phyloP scores from a whole-genome alignment of 2,113 vertebrate species.

The Hippopotamus amphibius region DNA sequence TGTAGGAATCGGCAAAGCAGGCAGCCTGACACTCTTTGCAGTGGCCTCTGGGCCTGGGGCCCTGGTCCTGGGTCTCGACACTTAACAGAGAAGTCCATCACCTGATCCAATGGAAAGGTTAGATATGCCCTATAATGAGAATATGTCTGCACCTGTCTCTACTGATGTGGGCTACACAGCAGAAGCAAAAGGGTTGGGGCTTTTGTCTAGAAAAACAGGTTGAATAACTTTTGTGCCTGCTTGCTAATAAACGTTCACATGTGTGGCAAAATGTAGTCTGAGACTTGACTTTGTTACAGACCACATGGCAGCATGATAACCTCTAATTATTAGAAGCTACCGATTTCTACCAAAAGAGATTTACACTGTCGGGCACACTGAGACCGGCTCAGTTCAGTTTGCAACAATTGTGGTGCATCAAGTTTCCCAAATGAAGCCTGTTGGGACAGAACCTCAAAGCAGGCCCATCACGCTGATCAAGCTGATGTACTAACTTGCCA shows the following conservation, averaged over 20 bases:
- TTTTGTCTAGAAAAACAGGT: neutral
- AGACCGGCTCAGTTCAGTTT: neutral
- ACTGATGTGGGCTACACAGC: neutral
- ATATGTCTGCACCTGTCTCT: neutral
- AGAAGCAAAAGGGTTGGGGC: neutral
- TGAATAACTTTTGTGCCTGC: neutral
- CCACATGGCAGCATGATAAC: neutral
- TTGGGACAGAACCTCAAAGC: slow-evolving; percentile 34
- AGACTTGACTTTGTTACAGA: slow-evolving; percentile 34
- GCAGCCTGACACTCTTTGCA: neutral
- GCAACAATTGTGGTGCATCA: neutral
- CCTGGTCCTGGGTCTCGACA: neutral
- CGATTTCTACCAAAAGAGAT: neutral
- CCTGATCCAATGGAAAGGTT: neutral
- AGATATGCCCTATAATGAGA: neutral
- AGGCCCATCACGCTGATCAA: neutral
- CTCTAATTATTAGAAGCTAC: neutral
- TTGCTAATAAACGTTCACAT: neutral
- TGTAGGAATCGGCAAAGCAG: neutral
- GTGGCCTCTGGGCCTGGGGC: neutral
- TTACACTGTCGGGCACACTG: neutral
- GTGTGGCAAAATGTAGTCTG: neutral
- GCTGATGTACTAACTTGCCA: slow-evolving; percentile 57
- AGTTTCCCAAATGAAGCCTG: slow-evolving; percentile 33
- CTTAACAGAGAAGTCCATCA: neutral